Conservation (phyloP, 2,888 invertebrate genomes). For the Melanostoma mellinum region DNA sequence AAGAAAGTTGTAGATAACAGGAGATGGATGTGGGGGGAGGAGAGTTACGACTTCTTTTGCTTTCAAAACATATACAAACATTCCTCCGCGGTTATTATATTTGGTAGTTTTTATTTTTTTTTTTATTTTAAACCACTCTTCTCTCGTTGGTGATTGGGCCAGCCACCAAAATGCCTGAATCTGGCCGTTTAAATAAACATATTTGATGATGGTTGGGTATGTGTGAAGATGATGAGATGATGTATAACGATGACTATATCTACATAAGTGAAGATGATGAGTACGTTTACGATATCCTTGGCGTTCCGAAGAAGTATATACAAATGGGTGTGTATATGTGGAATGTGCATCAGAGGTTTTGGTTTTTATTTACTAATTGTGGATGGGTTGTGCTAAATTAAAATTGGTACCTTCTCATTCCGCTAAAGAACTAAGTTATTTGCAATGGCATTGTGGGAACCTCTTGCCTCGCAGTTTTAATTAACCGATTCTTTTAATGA, state of each 20-base stretch:
- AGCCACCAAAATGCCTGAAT: conserved; percentile 26
- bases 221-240: conserved; percentile 33
- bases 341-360: conserved; percentile 8
- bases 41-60: conserved; percentile 17
- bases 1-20: too few relatives aligned
- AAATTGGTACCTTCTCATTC: not conserved
- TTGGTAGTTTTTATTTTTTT: conserved; percentile 21
- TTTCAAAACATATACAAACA: conserved; percentile 19
- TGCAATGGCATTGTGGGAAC: conserved; percentile 7
- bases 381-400: conserved; percentile 18
- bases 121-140: not conserved
- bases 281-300: not conserved
- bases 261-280: conserved; percentile 1
- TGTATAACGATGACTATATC: conserved; percentile 12
- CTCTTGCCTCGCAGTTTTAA: conserved; percentile 17
- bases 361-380: not conserved
- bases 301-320: not conserved
- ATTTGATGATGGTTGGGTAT: not conserved
- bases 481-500: not conserved
- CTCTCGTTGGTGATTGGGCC: conserved; percentile 44
- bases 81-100: conserved; percentile 33
- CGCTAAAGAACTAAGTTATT: conserved; percentile 12
- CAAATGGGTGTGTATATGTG: not conserved
- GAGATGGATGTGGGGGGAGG: not conserved
- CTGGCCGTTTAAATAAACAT: conserved; percentile 18